phyloP scores from a whole-genome alignment of 2,113 vertebrate species.

The Lophochroa leadbeateri region DNA sequence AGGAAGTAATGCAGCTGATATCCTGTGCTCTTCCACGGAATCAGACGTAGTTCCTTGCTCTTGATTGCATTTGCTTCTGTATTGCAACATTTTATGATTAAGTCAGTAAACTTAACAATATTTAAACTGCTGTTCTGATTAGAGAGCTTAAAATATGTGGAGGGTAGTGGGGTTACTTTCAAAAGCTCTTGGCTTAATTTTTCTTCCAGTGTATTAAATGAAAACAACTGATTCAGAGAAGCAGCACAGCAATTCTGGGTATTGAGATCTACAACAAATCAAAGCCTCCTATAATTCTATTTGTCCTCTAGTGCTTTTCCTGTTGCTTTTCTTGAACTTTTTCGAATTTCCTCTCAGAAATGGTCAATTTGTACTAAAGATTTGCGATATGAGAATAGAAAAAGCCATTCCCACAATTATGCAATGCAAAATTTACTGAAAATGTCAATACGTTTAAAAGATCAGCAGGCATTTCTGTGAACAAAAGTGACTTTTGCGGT shows the following conservation, averaged over 20 bases:
- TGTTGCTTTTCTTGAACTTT: not conserved
- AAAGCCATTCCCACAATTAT: not conserved
- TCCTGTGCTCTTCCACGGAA: not conserved
- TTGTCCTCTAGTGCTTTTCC: not conserved
- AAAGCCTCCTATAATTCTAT: not conserved
- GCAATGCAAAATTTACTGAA: not conserved
- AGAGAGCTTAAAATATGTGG: slow-evolving; percentile 12
- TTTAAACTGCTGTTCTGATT: slow-evolving; percentile 48
- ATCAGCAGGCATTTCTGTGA: not conserved
- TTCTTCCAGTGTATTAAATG: not conserved
- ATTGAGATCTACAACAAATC: not conserved
- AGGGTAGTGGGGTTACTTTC: not conserved
- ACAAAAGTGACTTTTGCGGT: not conserved
- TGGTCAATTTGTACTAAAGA: not conserved
- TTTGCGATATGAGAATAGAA: not conserved
- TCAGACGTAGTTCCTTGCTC: not conserved
- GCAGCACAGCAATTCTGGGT: not conserved
- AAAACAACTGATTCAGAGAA: not conserved
- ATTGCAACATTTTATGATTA: slow-evolving; percentile 59
- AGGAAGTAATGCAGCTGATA: not conserved
- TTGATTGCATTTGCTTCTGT: slow-evolving; percentile 44
- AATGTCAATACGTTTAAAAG: not conserved
- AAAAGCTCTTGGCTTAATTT: slow-evolving; percentile 29
- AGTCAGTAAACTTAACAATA: slow-evolving; percentile 52
- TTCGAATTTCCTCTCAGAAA: not conserved